phyloP scores from a whole-genome alignment of 2,113 vertebrate genomes.

The Sander vitreus region DNA sequence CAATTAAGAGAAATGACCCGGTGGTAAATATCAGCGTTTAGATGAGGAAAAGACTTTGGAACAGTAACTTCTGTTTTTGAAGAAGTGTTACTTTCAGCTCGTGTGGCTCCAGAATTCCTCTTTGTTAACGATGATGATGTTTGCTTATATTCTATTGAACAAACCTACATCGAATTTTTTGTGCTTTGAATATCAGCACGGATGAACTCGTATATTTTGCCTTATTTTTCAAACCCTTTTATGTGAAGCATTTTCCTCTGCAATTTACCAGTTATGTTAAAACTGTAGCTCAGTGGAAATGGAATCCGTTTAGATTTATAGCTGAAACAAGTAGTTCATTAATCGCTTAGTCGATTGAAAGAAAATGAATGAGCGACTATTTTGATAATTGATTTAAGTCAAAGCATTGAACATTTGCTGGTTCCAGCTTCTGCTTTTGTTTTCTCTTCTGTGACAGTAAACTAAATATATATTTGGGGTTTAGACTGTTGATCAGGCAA shows the following conservation, averaged over 20 bases:
- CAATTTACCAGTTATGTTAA: background rate
- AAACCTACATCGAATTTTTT: background rate
- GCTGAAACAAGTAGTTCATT: background rate
- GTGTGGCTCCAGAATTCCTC: background rate
- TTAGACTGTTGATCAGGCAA: background rate
- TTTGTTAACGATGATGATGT: background rate
- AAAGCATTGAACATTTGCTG: background rate
- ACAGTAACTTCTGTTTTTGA: slow-evolving; percentile 12
- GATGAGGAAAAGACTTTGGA: background rate
- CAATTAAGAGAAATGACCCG: background rate
- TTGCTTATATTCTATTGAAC: background rate
- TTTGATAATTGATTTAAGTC: background rate
- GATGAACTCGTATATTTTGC: background rate
- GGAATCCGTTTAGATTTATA: background rate
- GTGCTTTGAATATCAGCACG: background rate
- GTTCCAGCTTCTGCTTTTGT: background rate
- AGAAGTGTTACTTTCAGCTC: background rate
- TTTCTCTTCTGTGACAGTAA: background rate
- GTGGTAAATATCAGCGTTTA: slow-evolving; percentile 8
- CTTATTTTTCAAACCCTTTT: background rate
- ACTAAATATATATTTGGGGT: background rate
- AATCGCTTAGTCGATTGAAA: background rate
- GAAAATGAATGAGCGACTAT: background rate
- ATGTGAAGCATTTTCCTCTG: background rate
- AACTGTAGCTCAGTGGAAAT: background rate